phyloP scores from a whole-genome alignment of 2,888 invertebrate species.

The Lobophora halterata region DNA sequence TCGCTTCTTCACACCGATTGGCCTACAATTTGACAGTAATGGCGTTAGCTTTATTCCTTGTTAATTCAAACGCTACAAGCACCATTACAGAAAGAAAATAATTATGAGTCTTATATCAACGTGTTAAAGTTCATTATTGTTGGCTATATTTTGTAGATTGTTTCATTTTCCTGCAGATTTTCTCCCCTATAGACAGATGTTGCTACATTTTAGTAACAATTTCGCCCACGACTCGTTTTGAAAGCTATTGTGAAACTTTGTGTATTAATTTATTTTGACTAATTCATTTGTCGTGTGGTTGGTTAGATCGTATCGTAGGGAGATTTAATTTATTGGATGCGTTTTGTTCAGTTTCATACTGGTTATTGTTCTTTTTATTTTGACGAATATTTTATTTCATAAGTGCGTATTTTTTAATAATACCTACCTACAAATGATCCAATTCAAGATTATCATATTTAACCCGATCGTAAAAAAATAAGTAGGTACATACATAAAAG shows the following conservation, averaged over 20 bases:
- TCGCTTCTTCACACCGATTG: slow-evolving; percentile 62
- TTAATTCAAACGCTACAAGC: slow-evolving; percentile 28
- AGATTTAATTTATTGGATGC: slow-evolving; percentile 66
- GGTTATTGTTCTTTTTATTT: slow-evolving; percentile 43
- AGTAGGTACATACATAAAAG: too few relatives aligned
- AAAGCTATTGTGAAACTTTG: slow-evolving; percentile 72
- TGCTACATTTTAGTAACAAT: slow-evolving; percentile 79
- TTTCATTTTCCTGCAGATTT: slow-evolving; percentile 14
- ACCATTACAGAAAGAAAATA: slow-evolving; percentile 21
- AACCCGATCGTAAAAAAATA: too few relatives aligned
- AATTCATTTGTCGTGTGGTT: slow-evolving; percentile 78
- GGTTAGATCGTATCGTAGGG: slow-evolving; percentile 70
- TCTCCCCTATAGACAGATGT: slow-evolving; percentile 76
- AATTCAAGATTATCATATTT: too few relatives aligned
- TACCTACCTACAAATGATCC: too few relatives aligned
- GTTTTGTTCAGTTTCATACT: slow-evolving; percentile 66
- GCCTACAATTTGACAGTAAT: slow-evolving; percentile 78
- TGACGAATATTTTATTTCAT: slow-evolving; percentile 17
- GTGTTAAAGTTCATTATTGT: slow-evolving; percentile 13
- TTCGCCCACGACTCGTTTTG: slow-evolving; percentile 72
- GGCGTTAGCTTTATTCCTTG: slow-evolving; percentile 65
- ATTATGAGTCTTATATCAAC: not conserved
- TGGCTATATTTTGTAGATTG: slow-evolving; percentile 16
- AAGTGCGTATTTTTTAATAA: too few relatives aligned
- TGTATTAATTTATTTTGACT: slow-evolving; percentile 74